phyloP scores from a whole-genome alignment of 2,888 invertebrate species.

The Beris chalybata region DNA sequence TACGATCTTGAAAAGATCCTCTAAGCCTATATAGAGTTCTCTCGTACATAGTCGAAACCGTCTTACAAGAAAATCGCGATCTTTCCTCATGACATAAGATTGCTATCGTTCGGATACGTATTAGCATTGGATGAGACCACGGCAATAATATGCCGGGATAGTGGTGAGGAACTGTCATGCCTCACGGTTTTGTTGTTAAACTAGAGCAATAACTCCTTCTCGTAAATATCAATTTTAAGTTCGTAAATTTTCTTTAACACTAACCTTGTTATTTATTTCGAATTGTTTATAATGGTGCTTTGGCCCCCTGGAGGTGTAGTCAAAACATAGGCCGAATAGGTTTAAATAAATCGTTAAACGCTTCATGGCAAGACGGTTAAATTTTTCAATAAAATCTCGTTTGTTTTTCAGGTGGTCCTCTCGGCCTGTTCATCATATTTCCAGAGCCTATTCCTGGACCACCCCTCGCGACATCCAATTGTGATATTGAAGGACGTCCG shows the following conservation, averaged over 20 bases:
- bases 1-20: background rate
- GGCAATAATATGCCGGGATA: background rate
- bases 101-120: background rate
- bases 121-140: background rate
- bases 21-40: too few relatives aligned
- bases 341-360: too few relatives aligned
- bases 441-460: constrained; percentile 89
- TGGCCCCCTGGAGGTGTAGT: too few relatives aligned
- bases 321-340: too few relatives aligned
- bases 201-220: constrained; percentile 13
- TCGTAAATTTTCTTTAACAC: constrained; percentile 10
- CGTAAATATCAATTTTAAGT: constrained; percentile 14
- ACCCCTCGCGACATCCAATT: constrained; percentile 89
- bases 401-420: constrained; percentile 72
- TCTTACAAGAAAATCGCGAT: background rate
- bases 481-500: constrained; percentile 94
- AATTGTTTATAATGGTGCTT: too few relatives aligned
- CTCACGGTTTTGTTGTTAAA: constrained; percentile 12
- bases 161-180: constrained; percentile 5
- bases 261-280: background rate
- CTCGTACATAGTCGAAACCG: constrained; percentile 5
- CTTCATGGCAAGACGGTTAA: background rate
- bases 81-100: too few relatives aligned
- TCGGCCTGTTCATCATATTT: constrained; percentile 96
- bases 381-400: background rate